Percentiles rank a stretch among this genome's conserved stretches.
phyloP scores from a whole-genome alignment of 2,888 invertebrate genomes.

The Trichacis sp. region DNA sequence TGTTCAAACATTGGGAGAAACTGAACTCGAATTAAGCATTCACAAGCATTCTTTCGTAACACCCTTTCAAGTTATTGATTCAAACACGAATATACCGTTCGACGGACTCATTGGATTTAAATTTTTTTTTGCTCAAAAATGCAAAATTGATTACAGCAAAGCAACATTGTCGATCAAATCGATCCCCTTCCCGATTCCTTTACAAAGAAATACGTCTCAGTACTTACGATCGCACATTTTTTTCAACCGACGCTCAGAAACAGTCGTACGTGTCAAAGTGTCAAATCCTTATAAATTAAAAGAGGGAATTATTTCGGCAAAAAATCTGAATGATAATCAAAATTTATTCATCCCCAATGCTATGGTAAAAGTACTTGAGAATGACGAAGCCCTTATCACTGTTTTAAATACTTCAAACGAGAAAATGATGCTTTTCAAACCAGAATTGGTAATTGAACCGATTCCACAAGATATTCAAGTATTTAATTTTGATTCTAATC shows the following conservation, averaged over 20 bases:
- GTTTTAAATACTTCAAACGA: neutral
- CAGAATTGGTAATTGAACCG: neutral
- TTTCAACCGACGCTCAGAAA: slow-evolving; percentile 6
- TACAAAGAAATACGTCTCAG: slow-evolving; percentile 12
- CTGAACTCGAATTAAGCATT: neutral
- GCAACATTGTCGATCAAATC: slow-evolving; percentile 10
- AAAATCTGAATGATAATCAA: neutral
- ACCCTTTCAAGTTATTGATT: slow-evolving; percentile 8
- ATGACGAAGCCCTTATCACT: neutral
- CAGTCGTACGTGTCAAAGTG: neutral
- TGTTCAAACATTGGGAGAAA: slow-evolving; percentile 14
- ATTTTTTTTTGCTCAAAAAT: slow-evolving; percentile 10
- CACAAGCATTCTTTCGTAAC: neutral
- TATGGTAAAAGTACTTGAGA: neutral
- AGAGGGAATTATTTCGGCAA: slow-evolving; percentile 6
- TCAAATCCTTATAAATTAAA: slow-evolving; percentile 6
- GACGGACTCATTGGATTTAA: slow-evolving; percentile 11
- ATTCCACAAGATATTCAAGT: neutral
- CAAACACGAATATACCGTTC: slow-evolving; percentile 11
- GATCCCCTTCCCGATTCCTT: slow-evolving; percentile 6
- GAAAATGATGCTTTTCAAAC: neutral
- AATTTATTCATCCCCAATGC: neutral
- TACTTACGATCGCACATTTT: neutral
- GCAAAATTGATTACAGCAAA: slow-evolving; percentile 10
- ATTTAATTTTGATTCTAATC: no score